phyloP scores from a whole-genome alignment of 2,888 invertebrate species.

The Harpagoxenus sublaevis region DNA sequence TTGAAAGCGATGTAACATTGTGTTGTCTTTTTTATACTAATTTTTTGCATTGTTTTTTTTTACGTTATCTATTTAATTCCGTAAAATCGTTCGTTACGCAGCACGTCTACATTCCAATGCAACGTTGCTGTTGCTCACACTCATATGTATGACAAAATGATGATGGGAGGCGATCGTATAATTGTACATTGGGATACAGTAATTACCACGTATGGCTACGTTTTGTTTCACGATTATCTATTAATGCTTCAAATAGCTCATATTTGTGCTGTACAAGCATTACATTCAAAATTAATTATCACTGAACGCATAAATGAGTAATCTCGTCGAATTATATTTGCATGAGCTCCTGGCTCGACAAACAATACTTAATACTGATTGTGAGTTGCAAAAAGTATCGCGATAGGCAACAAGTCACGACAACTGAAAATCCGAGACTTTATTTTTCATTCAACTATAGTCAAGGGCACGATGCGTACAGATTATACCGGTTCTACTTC shows the following conservation, averaged over 20 bases:
- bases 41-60: conserved; percentile 12
- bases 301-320: conserved; percentile 51
- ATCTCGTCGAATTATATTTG: conserved; percentile 50
- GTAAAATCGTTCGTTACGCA: not conserved
- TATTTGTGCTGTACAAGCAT: conserved; percentile 48
- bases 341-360: not conserved
- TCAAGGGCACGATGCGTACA: not conserved
- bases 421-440: not conserved
- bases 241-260: conserved; percentile 58
- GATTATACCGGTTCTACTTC: conserved; percentile 19
- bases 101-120: not conserved
- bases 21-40: conserved; percentile 26
- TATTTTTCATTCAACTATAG: not conserved
- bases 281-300: conserved; percentile 57
- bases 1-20: not conserved
- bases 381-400: not conserved
- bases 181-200: conserved; percentile 47
- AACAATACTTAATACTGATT: conserved; percentile 8
- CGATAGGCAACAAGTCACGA: not conserved
- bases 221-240: conserved; percentile 68
- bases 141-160: conserved; percentile 56
- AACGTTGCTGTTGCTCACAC: not conserved
- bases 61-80: not conserved
- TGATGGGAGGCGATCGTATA: conserved; percentile 56
- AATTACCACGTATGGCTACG: conserved; percentile 59